A percentile compares a stretch with the other conserved stretches of the same genome.
These are phyloP conservation scores for Megaceryle torquata DNA, from an alignment of 2,113 vertebrate genomes.

Conservation along the genomic window DNA sequence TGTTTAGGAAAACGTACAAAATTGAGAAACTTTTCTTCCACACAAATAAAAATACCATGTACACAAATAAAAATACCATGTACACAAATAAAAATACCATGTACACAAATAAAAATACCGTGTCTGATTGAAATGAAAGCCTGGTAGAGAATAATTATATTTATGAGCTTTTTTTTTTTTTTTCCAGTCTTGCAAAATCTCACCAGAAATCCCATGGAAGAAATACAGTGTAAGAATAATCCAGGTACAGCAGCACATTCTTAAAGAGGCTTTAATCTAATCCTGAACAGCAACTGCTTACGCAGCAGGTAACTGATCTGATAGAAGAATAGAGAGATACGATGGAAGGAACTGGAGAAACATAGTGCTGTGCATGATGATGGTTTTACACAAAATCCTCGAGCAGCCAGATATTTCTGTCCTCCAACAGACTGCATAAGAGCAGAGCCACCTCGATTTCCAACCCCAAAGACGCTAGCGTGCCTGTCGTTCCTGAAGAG, in stretches of 20 bases:
- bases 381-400: not conserved
- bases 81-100: no score
- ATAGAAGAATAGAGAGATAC: not conserved
- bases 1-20: not conserved
- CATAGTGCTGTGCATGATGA: not conserved
- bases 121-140: not conserved
- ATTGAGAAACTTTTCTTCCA: not conserved
- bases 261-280: not conserved
- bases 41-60: not conserved
- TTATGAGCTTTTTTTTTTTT: not conserved
- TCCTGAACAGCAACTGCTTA: not conserved
- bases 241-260: not conserved
- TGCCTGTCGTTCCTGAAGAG: not conserved
- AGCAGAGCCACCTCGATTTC: not conserved
- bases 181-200: not conserved
- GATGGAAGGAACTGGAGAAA: not conserved
- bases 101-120: no score
- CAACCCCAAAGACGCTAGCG: not conserved
- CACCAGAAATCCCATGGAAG: not conserved
- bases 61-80: no score
- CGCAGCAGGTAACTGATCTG: not conserved
- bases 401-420: not conserved
- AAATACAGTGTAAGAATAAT: not conserved
- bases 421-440: not conserved
- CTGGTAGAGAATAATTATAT: not conserved